Base-by-base conservation (phyloP, 2,888 invertebrate genomes). In the Diloba caeruleocephala region DNA sequence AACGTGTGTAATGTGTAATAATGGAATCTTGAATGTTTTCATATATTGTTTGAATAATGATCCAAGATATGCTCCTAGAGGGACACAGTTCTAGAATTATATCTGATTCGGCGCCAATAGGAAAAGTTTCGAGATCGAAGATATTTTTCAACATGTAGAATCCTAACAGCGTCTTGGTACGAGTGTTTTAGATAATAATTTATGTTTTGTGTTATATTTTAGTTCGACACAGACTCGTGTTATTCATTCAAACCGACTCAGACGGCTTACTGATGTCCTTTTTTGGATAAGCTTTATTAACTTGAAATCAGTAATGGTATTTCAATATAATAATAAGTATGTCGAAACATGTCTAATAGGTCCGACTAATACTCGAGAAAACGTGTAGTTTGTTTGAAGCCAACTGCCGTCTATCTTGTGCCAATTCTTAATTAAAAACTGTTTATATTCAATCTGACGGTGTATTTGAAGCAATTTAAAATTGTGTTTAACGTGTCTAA, bases 101-200 rank as follows among this genome's bases (percentile, higher is more conserved):
- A 34, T 45, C n/a, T 34, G 5, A 32, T 31, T 45, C 8, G 5
- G 13, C 10, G 44, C 6, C 54, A 71, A 71, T 78, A 77, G 72
- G 80, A 80, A 82, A 82, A 78, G 81, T 78, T 76, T 78, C 70
- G 84, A 84, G 66, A 71, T 77, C 78, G 82, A 70, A 71, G 42
- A 67, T 63, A 73, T 68, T 70, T 65, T 69, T 71, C 70, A 78
- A 79, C 79, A 72, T 78, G 78, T 82, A 79, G 78, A 79, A 58
- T 71, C 85, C 87, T 91, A 92, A 92, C 92, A 92, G 92, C 93
- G 92, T 93, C 92, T 90, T 92, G 87, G 93, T 93, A 93, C 91
- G 91, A 92, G 92, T 92, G 92, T 78, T 71, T 87, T 89, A 88
- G 84, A 75, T 85, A 84, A 85, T 89, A 88, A 87, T 82, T 74